Evolutionary conservation across 2,888 invertebrate genomes (phyloP).

Genomic region (Amblyjoppa proteus): DNA sequence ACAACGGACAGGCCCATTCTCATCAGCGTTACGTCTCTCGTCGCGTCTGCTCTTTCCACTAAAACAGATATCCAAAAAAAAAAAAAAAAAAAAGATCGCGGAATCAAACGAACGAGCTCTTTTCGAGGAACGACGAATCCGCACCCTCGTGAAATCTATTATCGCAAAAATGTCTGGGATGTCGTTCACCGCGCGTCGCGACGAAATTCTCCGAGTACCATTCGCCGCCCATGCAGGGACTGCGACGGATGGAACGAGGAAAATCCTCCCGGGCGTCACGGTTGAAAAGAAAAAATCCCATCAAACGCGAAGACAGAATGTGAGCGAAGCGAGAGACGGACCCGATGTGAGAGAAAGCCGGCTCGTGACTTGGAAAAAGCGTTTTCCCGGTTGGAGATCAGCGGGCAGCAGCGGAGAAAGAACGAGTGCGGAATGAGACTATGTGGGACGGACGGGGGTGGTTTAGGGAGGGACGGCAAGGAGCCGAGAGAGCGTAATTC

Average conservation of each 20-base stretch:
- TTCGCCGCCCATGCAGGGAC: background rate
- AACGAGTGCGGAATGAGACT: slow-evolving; percentile 33
- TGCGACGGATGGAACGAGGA: background rate
- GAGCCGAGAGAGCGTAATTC: slow-evolving; percentile 75
- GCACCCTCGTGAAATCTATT: slow-evolving; percentile 21
- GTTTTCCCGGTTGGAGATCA: slow-evolving; percentile 39
- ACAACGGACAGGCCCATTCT: background rate
- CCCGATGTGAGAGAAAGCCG: background rate
- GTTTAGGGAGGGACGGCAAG: background rate
- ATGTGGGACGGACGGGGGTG: slow-evolving; percentile 26
- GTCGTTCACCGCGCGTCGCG: slow-evolving; percentile 1
- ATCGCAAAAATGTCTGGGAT: slow-evolving; percentile 14
- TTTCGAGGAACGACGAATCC: slow-evolving; percentile 4
- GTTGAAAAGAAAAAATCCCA: slow-evolving; percentile 36
- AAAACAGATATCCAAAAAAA: background rate
- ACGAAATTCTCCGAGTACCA: background rate
- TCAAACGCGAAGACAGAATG: slow-evolving; percentile 44
- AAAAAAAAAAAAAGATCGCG: background rate
- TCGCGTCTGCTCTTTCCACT: background rate
- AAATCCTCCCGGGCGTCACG: slow-evolving; percentile 1
- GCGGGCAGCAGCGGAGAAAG: slow-evolving; percentile 42
- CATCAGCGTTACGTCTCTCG: background rate
- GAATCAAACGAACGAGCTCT: background rate
- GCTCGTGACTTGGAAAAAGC: slow-evolving; percentile 44
- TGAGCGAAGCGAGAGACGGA: slow-evolving; percentile 35